Percentiles rank a stretch among this genome's conserved stretches.
Evolutionary conservation across 2,797 vertebrate genomes (phyloP).

Genomic region (Tokudaia tokunoshimensis): DNA sequence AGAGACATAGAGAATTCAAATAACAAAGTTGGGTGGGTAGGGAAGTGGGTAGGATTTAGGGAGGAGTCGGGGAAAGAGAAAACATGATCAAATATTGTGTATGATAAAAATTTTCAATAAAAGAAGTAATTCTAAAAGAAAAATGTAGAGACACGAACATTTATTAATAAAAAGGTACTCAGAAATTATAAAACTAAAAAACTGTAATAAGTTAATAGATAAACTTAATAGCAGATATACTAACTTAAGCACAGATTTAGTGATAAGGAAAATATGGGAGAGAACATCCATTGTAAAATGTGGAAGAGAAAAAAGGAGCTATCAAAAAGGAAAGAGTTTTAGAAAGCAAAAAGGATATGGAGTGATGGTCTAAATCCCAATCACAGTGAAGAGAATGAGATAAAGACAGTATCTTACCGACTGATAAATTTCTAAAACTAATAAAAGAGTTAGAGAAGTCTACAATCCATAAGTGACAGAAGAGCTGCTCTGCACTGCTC

Average conservation of each 20-base stretch:
- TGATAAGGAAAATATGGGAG: background rate
- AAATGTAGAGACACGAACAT: constrained; percentile 10
- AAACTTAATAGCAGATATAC: background rate
- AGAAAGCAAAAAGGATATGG: background rate
- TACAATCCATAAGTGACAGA: background rate
- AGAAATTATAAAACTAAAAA: constrained; percentile 36
- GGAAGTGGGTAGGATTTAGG: background rate
- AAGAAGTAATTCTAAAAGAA: background rate
- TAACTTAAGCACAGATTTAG: background rate
- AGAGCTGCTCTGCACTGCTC: background rate
- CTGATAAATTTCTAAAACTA: background rate
- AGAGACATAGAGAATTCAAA: background rate
- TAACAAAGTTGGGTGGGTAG: background rate
- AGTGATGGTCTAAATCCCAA: background rate
- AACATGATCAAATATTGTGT: background rate
- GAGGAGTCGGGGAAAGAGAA: background rate
- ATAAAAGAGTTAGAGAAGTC: background rate
- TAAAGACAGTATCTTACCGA: background rate
- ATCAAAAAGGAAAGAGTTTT: background rate
- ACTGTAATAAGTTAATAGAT: constrained; percentile 22
- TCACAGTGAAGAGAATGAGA: background rate
- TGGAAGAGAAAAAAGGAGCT: background rate
- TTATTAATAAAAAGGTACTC: background rate
- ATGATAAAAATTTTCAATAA: background rate
- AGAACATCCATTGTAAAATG: constrained; percentile 5